Evolutionary conservation across 2,797 vertebrate genomes (phyloP).

Genomic region (Podargus strigoides): DNA sequence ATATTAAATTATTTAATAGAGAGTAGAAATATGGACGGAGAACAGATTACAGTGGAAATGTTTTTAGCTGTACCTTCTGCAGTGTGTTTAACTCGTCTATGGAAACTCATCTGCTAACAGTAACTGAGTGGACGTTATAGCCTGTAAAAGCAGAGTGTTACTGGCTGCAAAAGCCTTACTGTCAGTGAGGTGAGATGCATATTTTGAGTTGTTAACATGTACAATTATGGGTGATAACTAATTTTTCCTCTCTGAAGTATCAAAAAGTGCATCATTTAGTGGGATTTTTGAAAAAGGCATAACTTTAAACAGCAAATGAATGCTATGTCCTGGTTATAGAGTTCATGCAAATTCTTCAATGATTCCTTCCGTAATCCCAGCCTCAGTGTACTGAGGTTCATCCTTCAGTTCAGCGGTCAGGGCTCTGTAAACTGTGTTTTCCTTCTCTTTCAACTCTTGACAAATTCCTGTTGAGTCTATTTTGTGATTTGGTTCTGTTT

Average conservation of each 20-base stretch:
- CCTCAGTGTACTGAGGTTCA: not conserved
- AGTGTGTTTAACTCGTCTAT: rapidly evolving
- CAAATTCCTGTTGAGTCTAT: not conserved
- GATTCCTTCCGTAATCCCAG: not conserved
- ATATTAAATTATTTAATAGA: not conserved
- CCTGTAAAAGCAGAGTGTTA: not conserved
- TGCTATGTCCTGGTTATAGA: not conserved
- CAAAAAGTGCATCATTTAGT: not conserved
- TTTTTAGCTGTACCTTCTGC: not conserved
- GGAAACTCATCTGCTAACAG: too few relatives aligned
- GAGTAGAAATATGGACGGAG: not conserved
- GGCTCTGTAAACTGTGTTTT: not conserved
- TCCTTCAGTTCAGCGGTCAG: not conserved
- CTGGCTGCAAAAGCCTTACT: not conserved
- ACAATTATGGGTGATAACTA: too few relatives aligned
- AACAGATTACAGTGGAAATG: rapidly evolving
- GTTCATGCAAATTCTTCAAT: not conserved
- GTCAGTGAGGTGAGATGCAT: rapidly evolving
- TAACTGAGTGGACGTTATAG: not conserved
- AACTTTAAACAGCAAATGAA: not conserved
- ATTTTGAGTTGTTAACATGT: too few relatives aligned
- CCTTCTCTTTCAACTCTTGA: not conserved
- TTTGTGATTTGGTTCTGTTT: not conserved
- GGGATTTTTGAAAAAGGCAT: not conserved
- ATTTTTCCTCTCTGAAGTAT: not conserved